Base-by-base conservation (phyloP, 2,888 invertebrate species). In the Macrophya annulata region DNA sequence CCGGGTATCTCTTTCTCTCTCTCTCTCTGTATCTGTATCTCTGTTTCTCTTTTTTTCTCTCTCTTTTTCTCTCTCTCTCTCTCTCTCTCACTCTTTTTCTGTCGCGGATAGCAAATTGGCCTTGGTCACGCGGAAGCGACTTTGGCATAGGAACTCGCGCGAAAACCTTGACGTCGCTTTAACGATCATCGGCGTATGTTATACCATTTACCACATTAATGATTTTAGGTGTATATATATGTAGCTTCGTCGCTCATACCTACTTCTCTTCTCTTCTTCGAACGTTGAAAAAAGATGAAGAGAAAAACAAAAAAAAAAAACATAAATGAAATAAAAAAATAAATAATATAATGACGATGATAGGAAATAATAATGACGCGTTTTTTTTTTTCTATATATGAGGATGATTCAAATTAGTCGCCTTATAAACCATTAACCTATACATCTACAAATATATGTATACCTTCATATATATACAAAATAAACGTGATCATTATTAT, bases 71-170 rank as follows among this genome's bases (percentile, higher is more conserved):
- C 40, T 43, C 21, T 45, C 8, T 25, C 45, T 74, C 9, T n/a
- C 21, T 40, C 4, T 45, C 10, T 43, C n/a, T 43, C 0, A 43
- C 6, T 48, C 12, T 48, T 10, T 74, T 4, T 17, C n/a, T 37
- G 48, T 74, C 81, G 81, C 81, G 81, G 62, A 59, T 59, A 37
- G 79, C 85, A 59, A 81, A 85, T 86, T 88, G 88, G 86, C 90
- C 90, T 91, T 90, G 89, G 87, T 71, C 86, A 90, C 87, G 86
- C 90, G 90, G 90, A 90, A 90, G 89, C 88, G n/a, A 31, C 48
- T 55, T 31, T 25, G 51, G 48, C 76, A 48, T 25, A 77, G 62
- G 59, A 43, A 59, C 81, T 43, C 81, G 85, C 85, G 87, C 85
- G 87, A 84, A 84, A 62, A 25, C 84, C 62, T 84, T 68, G 84